phyloP scores from a whole-genome alignment of 2,113 vertebrate species.

The Rhinoderma darwinii region DNA sequence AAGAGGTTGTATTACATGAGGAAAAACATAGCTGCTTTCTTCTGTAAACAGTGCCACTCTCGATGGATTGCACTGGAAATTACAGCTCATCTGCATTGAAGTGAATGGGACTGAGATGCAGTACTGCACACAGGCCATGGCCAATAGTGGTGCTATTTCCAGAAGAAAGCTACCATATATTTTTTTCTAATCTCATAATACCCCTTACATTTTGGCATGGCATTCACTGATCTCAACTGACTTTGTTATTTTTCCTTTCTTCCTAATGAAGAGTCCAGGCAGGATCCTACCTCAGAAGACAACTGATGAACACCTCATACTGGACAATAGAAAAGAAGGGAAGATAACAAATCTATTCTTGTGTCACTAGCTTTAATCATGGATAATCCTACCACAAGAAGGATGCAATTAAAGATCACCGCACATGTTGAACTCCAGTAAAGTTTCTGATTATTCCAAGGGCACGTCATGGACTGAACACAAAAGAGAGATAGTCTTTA shows the following conservation, averaged over 20 bases:
- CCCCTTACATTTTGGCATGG: too few species aligned
- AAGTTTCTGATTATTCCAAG: not conserved
- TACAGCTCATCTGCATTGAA: too few species aligned
- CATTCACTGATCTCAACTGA: not conserved
- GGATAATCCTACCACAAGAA: not conserved
- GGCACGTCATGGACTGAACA: not conserved
- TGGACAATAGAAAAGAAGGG: not conserved
- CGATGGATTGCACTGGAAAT: too few species aligned
- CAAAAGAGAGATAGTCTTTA: not conserved
- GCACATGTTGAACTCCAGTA: not conserved
- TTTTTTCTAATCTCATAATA: too few species aligned
- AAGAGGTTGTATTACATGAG: too few species aligned
- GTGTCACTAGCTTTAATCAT: not conserved
- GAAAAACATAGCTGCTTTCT: too few species aligned
- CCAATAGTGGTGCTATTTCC: not conserved
- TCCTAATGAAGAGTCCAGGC: conserved; percentile 24
- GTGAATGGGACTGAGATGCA: too few species aligned
- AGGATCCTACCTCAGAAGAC: conserved; percentile 20
- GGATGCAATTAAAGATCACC: not conserved
- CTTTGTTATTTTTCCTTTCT: not conserved
- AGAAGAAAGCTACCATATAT: too few species aligned
- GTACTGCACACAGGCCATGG: too few species aligned
- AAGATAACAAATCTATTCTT: not conserved
- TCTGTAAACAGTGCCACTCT: too few species aligned
- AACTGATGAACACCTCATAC: conserved; percentile 4